A percentile compares a stretch with the other conserved stretches of the same genome.
phyloP scores from a whole-genome alignment of 2,888 invertebrate species.

The Pollenia amentaria region DNA sequence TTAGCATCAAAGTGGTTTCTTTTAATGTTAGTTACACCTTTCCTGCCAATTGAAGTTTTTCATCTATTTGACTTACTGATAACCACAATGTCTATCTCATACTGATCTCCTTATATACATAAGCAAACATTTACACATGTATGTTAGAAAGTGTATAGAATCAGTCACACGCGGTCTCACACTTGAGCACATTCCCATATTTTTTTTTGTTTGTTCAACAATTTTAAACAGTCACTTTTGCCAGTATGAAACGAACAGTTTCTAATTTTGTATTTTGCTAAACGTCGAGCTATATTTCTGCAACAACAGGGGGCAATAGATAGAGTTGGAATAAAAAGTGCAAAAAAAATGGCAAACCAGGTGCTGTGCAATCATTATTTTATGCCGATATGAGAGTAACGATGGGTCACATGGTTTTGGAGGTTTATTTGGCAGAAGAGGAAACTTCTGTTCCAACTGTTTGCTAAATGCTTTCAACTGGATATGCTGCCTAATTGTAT shows the following conservation, averaged over 20 bases:
- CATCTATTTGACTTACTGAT: constrained; percentile 14
- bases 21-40: constrained; percentile 18
- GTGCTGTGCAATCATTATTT: constrained; percentile 33
- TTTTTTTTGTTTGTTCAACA: constrained; percentile 23
- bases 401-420: constrained; percentile 12
- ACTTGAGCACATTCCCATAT: constrained; percentile 23
- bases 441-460: constrained; percentile 27
- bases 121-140: neutral
- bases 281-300: neutral
- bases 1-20: neutral
- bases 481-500: constrained; percentile 30
- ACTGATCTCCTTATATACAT: neutral
- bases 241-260: neutral
- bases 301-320: neutral
- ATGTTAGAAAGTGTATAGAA: neutral
- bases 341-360: constrained; percentile 27
- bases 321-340: neutral
- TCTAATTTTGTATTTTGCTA: constrained; percentile 13
- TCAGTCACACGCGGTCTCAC: constrained; percentile 17
- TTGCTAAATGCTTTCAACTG: constrained; percentile 31
- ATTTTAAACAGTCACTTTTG: constrained; percentile 24
- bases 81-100: neutral
- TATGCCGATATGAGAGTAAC: neutral
- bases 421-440: neutral
- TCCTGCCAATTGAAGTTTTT: constrained; percentile 38